phyloP scores from a whole-genome alignment of 2,888 invertebrate genomes.

The Nephrocerus scutellatus region DNA sequence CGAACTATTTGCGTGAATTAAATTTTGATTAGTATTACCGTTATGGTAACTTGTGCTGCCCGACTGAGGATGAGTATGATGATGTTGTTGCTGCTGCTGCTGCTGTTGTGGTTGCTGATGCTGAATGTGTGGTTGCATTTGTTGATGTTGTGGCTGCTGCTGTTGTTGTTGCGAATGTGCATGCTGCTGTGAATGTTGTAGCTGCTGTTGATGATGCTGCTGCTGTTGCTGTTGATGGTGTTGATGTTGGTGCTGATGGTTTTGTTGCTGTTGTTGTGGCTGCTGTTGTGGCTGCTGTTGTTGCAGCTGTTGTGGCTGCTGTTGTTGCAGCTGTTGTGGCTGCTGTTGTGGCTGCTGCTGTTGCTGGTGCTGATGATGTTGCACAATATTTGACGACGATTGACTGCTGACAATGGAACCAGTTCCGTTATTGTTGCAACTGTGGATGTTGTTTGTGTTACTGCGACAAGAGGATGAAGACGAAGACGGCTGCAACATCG shows the following conservation, averaged over 20 bases:
- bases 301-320: conserved; percentile 21
- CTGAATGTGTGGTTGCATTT: conserved; percentile 13
- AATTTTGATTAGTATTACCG: conserved; percentile 22
- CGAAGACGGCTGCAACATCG: conserved; percentile 36
- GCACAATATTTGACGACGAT: conserved; percentile 26
- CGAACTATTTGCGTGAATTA: conserved; percentile 21
- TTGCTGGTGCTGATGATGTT: conserved; percentile 49
- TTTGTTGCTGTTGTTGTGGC: conserved; percentile 25
- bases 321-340: conserved; percentile 24
- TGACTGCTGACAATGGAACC: conserved; percentile 22
- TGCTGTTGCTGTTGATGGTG: conserved; percentile 21
- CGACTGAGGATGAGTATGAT: conserved; percentile 22
- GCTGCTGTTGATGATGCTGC: conserved; percentile 21
- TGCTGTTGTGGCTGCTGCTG: conserved; percentile 40
- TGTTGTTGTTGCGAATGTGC: conserved; percentile 36
- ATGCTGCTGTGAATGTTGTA: conserved; percentile 36
- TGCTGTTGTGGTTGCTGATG: conserved; percentile 21
- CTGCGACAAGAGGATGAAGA: conserved; percentile 34
- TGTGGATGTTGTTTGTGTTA: conserved; percentile 24
- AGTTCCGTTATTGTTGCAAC: conserved; percentile 30
- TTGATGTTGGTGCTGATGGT: conserved; percentile 26
- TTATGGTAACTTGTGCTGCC: conserved; percentile 22
- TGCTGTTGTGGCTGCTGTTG: conserved; percentile 22
- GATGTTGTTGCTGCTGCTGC: conserved; percentile 22
- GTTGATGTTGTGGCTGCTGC: conserved; percentile 27